Evolutionary conservation across 2,888 invertebrate genomes (phyloP).

Genomic region (Ophion obscuratus): DNA sequence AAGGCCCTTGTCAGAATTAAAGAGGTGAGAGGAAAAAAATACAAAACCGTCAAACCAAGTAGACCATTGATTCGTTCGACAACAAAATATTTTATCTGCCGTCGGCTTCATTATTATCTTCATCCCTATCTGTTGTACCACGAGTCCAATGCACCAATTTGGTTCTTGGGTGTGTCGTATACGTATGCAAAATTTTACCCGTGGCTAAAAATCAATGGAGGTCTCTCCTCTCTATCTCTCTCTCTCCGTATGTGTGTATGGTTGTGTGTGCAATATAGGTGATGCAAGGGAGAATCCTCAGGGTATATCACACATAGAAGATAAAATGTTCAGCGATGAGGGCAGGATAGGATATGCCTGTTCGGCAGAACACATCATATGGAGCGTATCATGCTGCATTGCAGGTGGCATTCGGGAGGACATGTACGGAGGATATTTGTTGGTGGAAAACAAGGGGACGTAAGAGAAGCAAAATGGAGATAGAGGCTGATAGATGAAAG

Average conservation of each 20-base stretch:
- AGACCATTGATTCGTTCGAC: background rate
- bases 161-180: background rate
- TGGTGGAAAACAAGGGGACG: constrained; percentile 36
- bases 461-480: constrained; percentile 46
- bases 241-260: no score
- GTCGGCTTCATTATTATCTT: constrained; percentile 6
- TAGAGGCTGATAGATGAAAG: constrained; percentile 28
- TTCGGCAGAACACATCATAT: constrained; percentile 23
- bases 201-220: constrained; percentile 38
- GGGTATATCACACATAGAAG: constrained; percentile 52
- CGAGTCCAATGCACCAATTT: background rate
- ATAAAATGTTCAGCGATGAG: constrained; percentile 48
- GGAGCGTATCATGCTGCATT: constrained; percentile 45
- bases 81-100: constrained; percentile 25
- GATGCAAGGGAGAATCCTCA: constrained; percentile 46
- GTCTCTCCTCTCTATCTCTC: background rate
- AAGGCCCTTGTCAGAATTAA: background rate
- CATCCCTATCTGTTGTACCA: background rate
- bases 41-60: background rate
- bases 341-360: constrained; percentile 39
- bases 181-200: background rate
- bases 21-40: background rate
- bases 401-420: constrained; percentile 46
- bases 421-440: constrained; percentile 50
- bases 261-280: background rate